Evolutionary conservation across 2,888 invertebrate species (phyloP).

Genomic region (Ophion slaviceki): DNA sequence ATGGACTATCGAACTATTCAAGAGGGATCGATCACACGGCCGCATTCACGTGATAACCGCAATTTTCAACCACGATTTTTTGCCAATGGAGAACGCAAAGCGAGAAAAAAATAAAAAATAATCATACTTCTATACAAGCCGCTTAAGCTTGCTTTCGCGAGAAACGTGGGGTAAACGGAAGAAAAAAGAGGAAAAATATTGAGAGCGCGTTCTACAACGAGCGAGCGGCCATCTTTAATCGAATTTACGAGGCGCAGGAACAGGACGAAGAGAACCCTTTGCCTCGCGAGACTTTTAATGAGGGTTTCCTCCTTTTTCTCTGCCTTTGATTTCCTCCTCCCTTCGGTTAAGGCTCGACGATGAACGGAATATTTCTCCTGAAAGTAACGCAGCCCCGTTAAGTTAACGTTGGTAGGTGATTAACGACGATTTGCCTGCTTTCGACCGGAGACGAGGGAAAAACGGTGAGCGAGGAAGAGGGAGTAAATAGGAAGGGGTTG

Average conservation of each 20-base stretch:
- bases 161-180: slow-evolving; percentile 21
- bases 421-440: slow-evolving; percentile 63
- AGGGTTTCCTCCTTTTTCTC: slow-evolving; percentile 58
- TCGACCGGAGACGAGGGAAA: slow-evolving; percentile 7
- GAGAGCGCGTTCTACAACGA: slow-evolving; percentile 42
- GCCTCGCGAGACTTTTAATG: slow-evolving; percentile 62
- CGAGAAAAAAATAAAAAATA: background rate
- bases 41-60: background rate
- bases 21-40: slow-evolving; percentile 31
- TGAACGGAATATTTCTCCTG: slow-evolving; percentile 63
- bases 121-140: slow-evolving; percentile 22
- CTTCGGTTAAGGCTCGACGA: slow-evolving; percentile 33
- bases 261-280: slow-evolving; percentile 43
- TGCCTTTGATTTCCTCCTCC: slow-evolving; percentile 53
- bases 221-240: slow-evolving; percentile 58
- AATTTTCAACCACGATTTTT: slow-evolving; percentile 16
- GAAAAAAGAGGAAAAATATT: slow-evolving; percentile 34
- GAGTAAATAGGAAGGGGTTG: background rate
- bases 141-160: slow-evolving; percentile 14
- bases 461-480: background rate
- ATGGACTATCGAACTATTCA: slow-evolving; percentile 26
- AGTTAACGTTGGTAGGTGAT: slow-evolving; percentile 65
- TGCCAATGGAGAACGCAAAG: slow-evolving; percentile 1
- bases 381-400: slow-evolving; percentile 63
- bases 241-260: slow-evolving; percentile 42